Evolutionary conservation across 2,888 invertebrate species (phyloP).

Genomic region (Eupithecia tripunctaria): DNA sequence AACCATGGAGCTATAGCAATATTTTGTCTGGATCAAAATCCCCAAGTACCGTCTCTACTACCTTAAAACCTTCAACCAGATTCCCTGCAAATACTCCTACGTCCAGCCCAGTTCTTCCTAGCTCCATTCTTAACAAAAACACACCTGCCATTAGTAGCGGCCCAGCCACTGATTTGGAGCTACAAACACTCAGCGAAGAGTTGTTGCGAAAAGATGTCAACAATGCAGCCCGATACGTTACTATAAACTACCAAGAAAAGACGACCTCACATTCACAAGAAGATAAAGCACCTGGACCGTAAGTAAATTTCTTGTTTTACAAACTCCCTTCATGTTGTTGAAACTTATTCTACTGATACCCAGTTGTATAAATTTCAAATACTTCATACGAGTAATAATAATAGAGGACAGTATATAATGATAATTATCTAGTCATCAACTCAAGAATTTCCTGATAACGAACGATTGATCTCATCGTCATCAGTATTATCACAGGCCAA

Average conservation of each 20-base stretch:
- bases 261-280: conserved; percentile 87
- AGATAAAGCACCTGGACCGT: conserved; percentile 91
- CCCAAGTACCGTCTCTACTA: conserved; percentile 47
- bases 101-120: conserved; percentile 66
- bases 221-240: conserved; percentile 89
- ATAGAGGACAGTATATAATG: neutral
- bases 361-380: too few relatives aligned
- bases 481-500: neutral
- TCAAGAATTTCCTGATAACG: neutral
- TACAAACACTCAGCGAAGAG: conserved; percentile 88
- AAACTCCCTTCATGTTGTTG: neutral
- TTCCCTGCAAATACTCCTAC: conserved; percentile 45
- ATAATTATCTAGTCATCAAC: neutral
- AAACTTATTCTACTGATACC: neutral
- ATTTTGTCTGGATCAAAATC: conserved; percentile 64
- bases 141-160: conserved; percentile 55
- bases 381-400: too few relatives aligned
- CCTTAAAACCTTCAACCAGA: conserved; percentile 50
- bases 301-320: conserved; percentile 66
- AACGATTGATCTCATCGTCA: conserved; percentile 3
- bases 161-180: conserved; percentile 83
- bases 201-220: conserved; percentile 89
- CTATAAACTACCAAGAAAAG: conserved; percentile 89
- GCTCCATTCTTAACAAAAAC: conserved; percentile 74
- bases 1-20: conserved; percentile 69